Evolutionary conservation across 2,888 invertebrate species (phyloP).

Genomic region (Arctia plantaginis): DNA sequence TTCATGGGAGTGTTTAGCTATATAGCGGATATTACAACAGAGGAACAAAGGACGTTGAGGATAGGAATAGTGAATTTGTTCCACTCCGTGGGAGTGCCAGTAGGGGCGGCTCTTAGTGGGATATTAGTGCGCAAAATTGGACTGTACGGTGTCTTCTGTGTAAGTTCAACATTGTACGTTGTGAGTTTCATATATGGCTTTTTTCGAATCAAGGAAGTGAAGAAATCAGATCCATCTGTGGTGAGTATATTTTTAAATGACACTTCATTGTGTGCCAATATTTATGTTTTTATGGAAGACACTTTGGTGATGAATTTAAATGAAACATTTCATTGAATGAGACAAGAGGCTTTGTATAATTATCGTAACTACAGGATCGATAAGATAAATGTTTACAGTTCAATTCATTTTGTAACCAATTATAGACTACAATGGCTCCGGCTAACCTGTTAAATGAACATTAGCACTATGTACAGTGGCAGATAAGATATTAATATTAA

Average conservation of each 20-base stretch:
- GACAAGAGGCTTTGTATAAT: constrained; percentile 59
- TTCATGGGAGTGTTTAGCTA: constrained; percentile 96
- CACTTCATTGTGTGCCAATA: constrained; percentile 22
- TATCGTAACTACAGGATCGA: constrained; percentile 58
- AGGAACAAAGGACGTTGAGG: constrained; percentile 93
- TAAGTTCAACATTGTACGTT: constrained; percentile 91
- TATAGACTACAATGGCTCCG: constrained; percentile 50
- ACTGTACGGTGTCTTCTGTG: constrained; percentile 93
- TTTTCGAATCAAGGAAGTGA: constrained; percentile 90
- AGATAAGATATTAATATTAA: constrained; percentile 33
- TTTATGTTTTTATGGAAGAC: constrained; percentile 39
- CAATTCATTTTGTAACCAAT: constrained; percentile 56
- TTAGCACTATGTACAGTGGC: constrained; percentile 27
- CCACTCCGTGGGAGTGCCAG: constrained; percentile 94
- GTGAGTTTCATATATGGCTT: constrained; percentile 91
- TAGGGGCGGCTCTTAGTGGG: constrained; percentile 96
- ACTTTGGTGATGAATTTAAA: constrained; percentile 48
- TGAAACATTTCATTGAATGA: constrained; percentile 66
- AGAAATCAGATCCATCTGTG: constrained; percentile 67
- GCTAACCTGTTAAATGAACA: constrained; percentile 26
- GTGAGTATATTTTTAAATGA: constrained; percentile 63
- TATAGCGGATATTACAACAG: constrained; percentile 94
- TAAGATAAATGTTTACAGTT: constrained; percentile 57
- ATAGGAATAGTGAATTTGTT: constrained; percentile 96
- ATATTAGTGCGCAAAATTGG: constrained; percentile 91